These are phyloP conservation scores for Tenthredo mesomela DNA, from an alignment of 2,888 invertebrate species.

Conservation along the genomic window DNA sequence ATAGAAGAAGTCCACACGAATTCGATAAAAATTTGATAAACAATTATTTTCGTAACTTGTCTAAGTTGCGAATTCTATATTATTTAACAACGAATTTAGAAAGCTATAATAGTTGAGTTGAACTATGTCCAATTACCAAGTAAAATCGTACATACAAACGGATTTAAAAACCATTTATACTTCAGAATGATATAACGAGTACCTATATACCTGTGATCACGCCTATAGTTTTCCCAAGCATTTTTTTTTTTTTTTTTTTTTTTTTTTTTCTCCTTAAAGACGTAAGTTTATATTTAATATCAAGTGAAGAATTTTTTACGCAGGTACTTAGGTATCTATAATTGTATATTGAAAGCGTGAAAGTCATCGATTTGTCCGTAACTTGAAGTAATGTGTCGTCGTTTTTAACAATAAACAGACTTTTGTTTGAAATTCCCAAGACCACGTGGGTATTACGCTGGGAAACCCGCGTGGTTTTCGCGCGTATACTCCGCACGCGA, in stretches of 20 bases:
- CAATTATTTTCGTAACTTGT: too few relatives aligned
- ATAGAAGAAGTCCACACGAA: too few relatives aligned
- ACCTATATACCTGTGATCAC: neutral
- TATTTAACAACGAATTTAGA: neutral
- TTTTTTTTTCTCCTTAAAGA: neutral
- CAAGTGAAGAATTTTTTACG: neutral
- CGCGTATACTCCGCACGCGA: neutral
- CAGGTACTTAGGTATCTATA: neutral
- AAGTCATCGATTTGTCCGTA: neutral
- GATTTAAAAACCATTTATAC: neutral
- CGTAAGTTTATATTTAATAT: neutral
- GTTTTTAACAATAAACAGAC: neutral
- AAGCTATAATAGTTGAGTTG: neutral
- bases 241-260: too few relatives aligned
- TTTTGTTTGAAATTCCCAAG: constrained; percentile 33
- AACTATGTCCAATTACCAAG: neutral
- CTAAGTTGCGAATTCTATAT: neutral
- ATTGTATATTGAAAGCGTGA: neutral
- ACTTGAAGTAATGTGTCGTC: neutral
- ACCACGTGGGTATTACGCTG: neutral
- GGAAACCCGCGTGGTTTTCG: neutral
- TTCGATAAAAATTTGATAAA: too few relatives aligned
- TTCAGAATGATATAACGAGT: neutral
- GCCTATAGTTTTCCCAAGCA: neutral
- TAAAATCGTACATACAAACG: neutral